Evolutionary conservation across 1,140 invertebrate genomes (phyloP), one percentile per base, ranked within the genome.

Genomic region (Aphidius gifuensis): DNA sequence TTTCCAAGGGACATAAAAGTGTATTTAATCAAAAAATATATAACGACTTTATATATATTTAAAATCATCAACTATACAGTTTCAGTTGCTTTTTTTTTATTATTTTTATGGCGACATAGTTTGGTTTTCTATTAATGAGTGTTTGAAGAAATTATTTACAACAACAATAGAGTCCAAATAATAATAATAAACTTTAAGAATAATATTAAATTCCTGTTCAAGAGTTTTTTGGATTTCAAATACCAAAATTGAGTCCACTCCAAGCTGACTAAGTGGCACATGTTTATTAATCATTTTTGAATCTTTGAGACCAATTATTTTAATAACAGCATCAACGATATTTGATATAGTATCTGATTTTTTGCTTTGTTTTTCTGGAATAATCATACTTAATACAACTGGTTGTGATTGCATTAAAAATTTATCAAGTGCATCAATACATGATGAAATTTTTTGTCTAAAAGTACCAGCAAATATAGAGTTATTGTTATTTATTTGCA

Each of bases 201-300:
- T 16, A 16, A 16, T 16, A 16, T 16, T 16, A 16, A 16, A 16
- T 16, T 16, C 16, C 1, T 16, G 16, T 16, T 16, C 16, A 16
- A 16, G 16, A 16, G 16, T 16, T 16, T 16, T 16, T 16, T 16
- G 0, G 1, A 16, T 16, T 16, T 16, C n/a, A n/a, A n/a, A n/a
- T n/a, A n/a, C 87, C 90, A 92, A 92, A 75, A 92, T 85, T 1
- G 90, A 91, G 69, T 93, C 90, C 78, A 93, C 86, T 32, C 91
- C 92, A 4, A 93, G 78, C 70, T 93, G 91, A 11, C 85, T 86
- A 5, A 93, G 76, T 1, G 85, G 86, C 0, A 84, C 82, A 60
- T n/a, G 83, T 38, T 83, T 76, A 66, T 85, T 86, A 0, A 91
- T 74, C 4, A 82, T 81, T 47, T 84, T 84, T 38, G 83, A 61